These are phyloP conservation scores for Holacanthus passer DNA, from an alignment of 2,113 vertebrate species.

Conservation along the genomic window DNA sequence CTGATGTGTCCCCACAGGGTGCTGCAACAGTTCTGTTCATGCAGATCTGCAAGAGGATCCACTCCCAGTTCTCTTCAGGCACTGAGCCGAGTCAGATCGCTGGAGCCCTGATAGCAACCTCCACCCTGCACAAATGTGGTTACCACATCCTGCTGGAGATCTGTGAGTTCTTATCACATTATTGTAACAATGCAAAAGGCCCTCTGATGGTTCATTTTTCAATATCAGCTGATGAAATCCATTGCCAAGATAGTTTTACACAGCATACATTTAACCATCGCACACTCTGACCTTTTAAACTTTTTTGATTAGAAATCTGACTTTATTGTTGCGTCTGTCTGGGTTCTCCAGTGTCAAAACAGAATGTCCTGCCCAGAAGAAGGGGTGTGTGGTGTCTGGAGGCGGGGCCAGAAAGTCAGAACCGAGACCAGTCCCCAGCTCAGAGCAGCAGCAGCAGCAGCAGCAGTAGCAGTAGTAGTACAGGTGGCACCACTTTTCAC, in stretches of 20 bases:
- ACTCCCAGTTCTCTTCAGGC: conserved; percentile 77
- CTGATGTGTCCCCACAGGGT: conserved; percentile 74
- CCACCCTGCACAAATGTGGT: conserved; percentile 70
- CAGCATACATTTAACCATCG: fast-evolving
- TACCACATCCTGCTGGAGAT: conserved; percentile 75
- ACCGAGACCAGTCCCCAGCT: conserved; percentile 17
- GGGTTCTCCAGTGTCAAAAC: conserved; percentile 68
- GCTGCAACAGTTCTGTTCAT: conserved; percentile 83
- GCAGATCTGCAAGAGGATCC: conserved; percentile 85
- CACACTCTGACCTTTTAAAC: not conserved
- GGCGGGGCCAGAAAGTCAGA: conserved; percentile 53
- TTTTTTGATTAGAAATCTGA: not conserved
- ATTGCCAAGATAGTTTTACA: not conserved
- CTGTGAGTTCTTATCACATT: conserved; percentile 67
- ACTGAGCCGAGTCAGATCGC: conserved; percentile 52
- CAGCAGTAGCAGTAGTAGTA: conserved; percentile 12
- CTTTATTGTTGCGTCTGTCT: conserved; percentile 11
- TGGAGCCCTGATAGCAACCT: conserved; percentile 27
- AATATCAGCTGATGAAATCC: not conserved
- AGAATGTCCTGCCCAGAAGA: conserved; percentile 70
- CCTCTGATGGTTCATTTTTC: not conserved
- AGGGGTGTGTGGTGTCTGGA: conserved; percentile 65
- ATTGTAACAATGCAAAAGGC: not conserved
- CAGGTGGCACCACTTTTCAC: conserved; percentile 2
- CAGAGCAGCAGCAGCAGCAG: conserved; percentile 48